Evolutionary conservation across 1,140 invertebrate species (phyloP).

Genomic region (Marisa cornuarietis): DNA sequence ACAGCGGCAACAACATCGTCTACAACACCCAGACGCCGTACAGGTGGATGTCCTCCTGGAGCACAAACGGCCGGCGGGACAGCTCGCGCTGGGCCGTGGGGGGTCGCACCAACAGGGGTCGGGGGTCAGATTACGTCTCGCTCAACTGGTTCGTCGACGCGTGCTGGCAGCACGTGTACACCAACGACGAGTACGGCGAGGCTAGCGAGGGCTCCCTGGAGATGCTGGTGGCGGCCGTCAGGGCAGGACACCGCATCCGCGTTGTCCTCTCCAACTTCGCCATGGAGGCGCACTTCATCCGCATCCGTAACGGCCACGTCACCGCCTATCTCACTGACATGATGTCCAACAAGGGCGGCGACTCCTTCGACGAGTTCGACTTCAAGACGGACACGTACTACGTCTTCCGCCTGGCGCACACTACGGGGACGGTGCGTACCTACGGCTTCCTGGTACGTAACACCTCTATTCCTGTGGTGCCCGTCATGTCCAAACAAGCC

Average conservation of each 20-base stretch:
- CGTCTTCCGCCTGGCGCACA: conserved; percentile 29
- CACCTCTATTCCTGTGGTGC: conserved; percentile 26
- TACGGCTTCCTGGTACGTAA: conserved; percentile 36
- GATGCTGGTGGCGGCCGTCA: conserved; percentile 27
- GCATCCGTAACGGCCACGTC: conserved; percentile 29
- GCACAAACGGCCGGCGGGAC: conserved; percentile 35
- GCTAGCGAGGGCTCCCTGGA: conserved; percentile 25
- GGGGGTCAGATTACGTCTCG: conserved; percentile 36
- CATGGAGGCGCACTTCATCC: conserved; percentile 34
- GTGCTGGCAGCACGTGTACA: conserved; percentile 35
- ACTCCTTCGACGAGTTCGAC: conserved; percentile 32
- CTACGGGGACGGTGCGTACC: conserved; percentile 33
- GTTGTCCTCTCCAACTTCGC: conserved; percentile 31
- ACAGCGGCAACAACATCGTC: conserved; percentile 36
- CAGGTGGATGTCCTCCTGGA: conserved; percentile 36
- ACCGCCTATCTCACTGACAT: conserved; percentile 34
- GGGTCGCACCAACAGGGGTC: conserved; percentile 30
- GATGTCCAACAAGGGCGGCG: conserved; percentile 33
- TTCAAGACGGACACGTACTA: conserved; percentile 35
- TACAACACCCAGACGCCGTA: conserved; percentile 38
- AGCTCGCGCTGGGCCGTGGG: conserved; percentile 41
- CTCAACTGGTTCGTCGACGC: conserved; percentile 38
- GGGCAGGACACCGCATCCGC: conserved; percentile 30
- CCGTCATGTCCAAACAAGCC: conserved; percentile 33
- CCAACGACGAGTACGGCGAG: conserved; percentile 30